Percentiles rank a stretch among this genome's conserved stretches.
Evolutionary conservation across 2,113 vertebrate genomes (phyloP).

Genomic region (Atherinomorus stipes): DNA sequence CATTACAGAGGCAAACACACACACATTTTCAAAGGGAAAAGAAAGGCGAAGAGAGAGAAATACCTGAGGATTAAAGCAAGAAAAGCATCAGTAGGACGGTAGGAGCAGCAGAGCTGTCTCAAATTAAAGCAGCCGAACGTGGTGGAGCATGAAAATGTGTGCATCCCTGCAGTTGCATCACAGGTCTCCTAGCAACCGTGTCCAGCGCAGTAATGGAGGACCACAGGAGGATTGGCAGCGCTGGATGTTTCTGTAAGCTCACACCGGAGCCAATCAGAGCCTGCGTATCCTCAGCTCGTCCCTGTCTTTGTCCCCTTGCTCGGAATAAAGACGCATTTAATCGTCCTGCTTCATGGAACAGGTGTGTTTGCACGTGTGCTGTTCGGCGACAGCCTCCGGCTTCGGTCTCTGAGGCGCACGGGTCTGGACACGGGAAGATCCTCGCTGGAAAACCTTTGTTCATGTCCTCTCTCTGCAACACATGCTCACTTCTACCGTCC

Average conservation of each 20-base stretch:
- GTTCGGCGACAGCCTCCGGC: no score
- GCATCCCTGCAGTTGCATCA: conserved; percentile 5
- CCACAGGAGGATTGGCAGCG: conserved; percentile 6
- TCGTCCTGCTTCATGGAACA: conserved; percentile 33
- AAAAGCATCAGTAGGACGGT: conserved; percentile 14
- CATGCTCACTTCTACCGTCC: no score
- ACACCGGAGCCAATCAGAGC: no score
- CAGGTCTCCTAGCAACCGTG: conserved; percentile 53
- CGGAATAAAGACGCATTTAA: conserved; percentile 6
- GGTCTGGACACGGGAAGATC: background rate
- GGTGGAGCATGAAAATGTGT: conserved; percentile 32
- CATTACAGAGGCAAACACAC: conserved; percentile 55
- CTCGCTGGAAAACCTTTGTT: no score
- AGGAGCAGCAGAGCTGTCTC: conserved; percentile 3
- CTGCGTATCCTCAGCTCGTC: conserved; percentile 17
- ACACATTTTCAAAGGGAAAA: background rate
- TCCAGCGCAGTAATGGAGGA: conserved; percentile 7
- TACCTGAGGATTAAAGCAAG: conserved; percentile 11
- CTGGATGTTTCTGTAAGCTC: background rate
- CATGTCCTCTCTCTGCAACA: no score
- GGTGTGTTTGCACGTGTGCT: no score
- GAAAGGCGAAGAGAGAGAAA: background rate
- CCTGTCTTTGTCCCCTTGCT: conserved; percentile 8
- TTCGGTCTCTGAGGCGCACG: conserved; percentile 2
- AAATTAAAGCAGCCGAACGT: conserved; percentile 6